Evolutionary conservation across 2,113 vertebrate genomes (phyloP).

Genomic region (Proteles cristata): DNA sequence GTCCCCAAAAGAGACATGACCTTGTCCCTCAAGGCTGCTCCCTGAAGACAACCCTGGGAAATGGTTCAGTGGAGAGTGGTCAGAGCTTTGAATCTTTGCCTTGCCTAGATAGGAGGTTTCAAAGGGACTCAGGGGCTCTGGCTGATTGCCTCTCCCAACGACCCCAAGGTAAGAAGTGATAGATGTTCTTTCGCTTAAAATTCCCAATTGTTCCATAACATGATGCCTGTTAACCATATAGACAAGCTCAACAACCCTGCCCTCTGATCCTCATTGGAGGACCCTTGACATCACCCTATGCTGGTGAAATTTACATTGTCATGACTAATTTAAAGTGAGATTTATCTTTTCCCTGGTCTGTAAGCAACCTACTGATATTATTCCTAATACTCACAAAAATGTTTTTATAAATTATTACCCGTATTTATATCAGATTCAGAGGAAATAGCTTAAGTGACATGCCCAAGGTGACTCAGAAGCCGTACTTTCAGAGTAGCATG

Average conservation of each 20-base stretch:
- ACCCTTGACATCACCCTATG: background rate
- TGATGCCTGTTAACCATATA: background rate
- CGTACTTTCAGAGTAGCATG: slow-evolving; percentile 51
- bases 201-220: background rate
- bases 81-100: background rate
- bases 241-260: background rate
- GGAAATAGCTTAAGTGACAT: background rate
- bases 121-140: background rate
- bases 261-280: background rate
- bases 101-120: background rate
- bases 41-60: background rate
- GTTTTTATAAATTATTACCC: background rate
- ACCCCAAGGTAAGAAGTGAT: background rate
- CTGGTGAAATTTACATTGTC: background rate
- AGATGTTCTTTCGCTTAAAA: background rate
- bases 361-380: background rate
- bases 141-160: background rate
- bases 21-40: background rate
- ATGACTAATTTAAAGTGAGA: background rate
- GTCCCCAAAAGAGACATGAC: background rate
- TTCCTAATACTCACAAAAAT: background rate
- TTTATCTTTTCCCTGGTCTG: background rate
- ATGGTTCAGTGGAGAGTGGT: background rate
- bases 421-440: background rate
- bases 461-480: background rate